phyloP scores from a whole-genome alignment of 2,113 vertebrate genomes.

The Puntigrus tetrazona region DNA sequence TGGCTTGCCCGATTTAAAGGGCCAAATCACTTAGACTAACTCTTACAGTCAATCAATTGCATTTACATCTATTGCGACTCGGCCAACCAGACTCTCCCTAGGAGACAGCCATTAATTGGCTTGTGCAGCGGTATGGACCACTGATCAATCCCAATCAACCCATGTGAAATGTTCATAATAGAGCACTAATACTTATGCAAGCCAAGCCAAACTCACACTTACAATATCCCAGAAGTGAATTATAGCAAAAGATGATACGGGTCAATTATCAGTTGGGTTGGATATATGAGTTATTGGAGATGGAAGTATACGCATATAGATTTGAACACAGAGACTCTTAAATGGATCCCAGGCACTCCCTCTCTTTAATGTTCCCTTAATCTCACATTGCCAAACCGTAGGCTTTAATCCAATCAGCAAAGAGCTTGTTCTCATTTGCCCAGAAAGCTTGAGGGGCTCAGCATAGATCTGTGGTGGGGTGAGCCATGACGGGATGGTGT shows the following conservation, averaged over 20 bases:
- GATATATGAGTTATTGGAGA: constrained; percentile 22
- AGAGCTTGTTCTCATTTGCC: constrained; percentile 51
- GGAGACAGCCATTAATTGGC: constrained; percentile 35
- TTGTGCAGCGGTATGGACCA: constrained; percentile 37
- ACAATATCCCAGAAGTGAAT: constrained; percentile 46
- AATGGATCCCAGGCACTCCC: constrained; percentile 48
- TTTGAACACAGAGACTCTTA: constrained; percentile 41
- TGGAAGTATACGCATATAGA: constrained; percentile 38
- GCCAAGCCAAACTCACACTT: constrained; percentile 39
- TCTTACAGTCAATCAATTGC: constrained; percentile 44
- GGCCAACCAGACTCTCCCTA: constrained; percentile 13
- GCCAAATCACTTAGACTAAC: constrained; percentile 47
- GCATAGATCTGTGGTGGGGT: constrained; percentile 32
- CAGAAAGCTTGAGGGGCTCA: constrained; percentile 33
- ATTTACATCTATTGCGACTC: constrained; percentile 50
- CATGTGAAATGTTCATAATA: constrained; percentile 47
- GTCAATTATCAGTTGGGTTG: constrained; percentile 43
- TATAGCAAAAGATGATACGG: constrained; percentile 52
- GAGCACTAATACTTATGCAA: constrained; percentile 41
- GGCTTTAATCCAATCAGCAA: constrained; percentile 54
- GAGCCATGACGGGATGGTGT: constrained; percentile 40
- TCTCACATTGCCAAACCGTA: constrained; percentile 42
- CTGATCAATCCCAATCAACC: constrained; percentile 36
- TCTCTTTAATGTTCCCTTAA: constrained; percentile 49
- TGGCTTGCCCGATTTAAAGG: constrained; percentile 18